Percentiles rank a stretch among this genome's conserved stretches.
Evolutionary conservation across 2,888 invertebrate species (phyloP).

Genomic region (Uloborus plumipes): DNA sequence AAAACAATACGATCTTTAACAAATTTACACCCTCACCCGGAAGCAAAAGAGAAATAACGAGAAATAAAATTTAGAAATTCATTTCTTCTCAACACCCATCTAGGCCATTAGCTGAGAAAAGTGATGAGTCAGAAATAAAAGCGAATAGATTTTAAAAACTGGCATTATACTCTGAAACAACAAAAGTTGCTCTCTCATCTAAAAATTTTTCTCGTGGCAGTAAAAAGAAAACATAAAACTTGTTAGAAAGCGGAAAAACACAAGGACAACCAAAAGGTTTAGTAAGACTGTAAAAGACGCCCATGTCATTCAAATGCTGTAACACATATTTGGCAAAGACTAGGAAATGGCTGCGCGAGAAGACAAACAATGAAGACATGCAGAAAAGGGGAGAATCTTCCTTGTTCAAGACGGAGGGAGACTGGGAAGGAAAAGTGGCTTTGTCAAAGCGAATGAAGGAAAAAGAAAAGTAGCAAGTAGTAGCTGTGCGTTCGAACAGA

Average conservation of each 20-base stretch:
- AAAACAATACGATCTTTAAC: constrained; percentile 44
- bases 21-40: constrained; percentile 44
- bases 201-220: too few species aligned
- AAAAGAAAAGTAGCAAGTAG: neutral
- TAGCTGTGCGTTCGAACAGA: too few species aligned
- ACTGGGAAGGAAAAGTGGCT: neutral
- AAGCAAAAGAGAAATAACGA: constrained; percentile 22
- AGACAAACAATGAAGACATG: neutral
- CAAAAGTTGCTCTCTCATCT: too few species aligned
- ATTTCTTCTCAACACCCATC: constrained; percentile 5
- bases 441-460: neutral
- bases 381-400: neutral
- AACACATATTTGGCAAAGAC: constrained; percentile 60
- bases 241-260: too few species aligned
- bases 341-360: constrained; percentile 51
- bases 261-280: too few species aligned
- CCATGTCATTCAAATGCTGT: constrained; percentile 16
- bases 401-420: constrained; percentile 6
- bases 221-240: too few species aligned
- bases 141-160: too few species aligned
- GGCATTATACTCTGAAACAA: too few species aligned
- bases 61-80: neutral
- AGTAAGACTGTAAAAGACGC: too few species aligned
- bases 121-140: too few species aligned
- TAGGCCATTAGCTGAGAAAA: neutral